These are phyloP conservation scores for Rutilus rutilus DNA, from an alignment of 2,113 vertebrate species.

Conservation along the genomic window DNA sequence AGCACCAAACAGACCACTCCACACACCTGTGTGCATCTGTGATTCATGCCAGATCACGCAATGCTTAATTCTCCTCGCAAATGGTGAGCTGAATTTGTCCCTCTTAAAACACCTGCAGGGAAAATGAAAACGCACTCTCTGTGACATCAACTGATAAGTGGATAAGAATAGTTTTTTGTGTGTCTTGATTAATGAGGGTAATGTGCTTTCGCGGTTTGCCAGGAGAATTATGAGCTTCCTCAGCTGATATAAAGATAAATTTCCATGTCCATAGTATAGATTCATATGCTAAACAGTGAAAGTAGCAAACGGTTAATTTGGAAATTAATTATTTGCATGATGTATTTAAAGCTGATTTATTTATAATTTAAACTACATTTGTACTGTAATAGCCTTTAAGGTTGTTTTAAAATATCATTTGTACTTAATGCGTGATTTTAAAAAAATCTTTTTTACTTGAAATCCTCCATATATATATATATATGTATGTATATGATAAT, in stretches of 20 bases:
- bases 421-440: not conserved
- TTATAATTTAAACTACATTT: not conserved
- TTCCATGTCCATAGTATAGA: not conserved
- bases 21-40: slow-evolving; percentile 52
- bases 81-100: slow-evolving; percentile 2
- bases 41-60: slow-evolving; percentile 51
- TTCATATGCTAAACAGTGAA: slow-evolving; percentile 15
- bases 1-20: slow-evolving; percentile 53
- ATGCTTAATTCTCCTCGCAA: slow-evolving; percentile 25
- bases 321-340: not conserved
- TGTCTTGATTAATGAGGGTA: slow-evolving; percentile 12
- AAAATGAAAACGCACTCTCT: slow-evolving; percentile 34
- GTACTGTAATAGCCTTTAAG: not conserved
- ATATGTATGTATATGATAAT: too few species aligned
- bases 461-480: not conserved
- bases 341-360: not conserved
- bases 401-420: not conserved
- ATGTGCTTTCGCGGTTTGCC: slow-evolving; percentile 28
- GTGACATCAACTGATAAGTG: slow-evolving; percentile 4
- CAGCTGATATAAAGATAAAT: not conserved
- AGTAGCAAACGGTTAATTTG: not conserved
- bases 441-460: not conserved
- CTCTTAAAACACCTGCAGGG: slow-evolving; percentile 42
- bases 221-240: slow-evolving; percentile 21
- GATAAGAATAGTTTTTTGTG: slow-evolving; percentile 23